Base-by-base conservation (phyloP, 2,113 vertebrate genomes). In the Sturnira hondurensis region DNA sequence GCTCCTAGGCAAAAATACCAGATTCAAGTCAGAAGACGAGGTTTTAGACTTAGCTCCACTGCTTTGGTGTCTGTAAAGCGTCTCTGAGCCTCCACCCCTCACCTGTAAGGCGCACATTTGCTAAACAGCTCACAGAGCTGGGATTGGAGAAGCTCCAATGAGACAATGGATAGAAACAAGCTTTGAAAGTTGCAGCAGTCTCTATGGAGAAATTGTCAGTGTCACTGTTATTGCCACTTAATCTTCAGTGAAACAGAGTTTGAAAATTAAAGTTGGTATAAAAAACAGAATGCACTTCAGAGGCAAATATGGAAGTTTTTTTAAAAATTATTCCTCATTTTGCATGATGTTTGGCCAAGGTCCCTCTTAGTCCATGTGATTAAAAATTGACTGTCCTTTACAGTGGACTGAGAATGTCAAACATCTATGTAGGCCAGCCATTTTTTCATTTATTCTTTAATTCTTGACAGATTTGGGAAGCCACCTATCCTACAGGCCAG, bases 221-320 rank as follows among this genome's bases (percentile, higher is more conserved):
- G 84, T 76, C 84, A 63, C n/a, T 63, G 58, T 67, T 24, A 19
- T 93, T 54, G 36, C 31, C 50, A 61, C 22, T 82, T 84, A 45
- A 76, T 85, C 28, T 56, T 95, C 17, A 88, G 63, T 50, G 65
- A 91, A 91, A 67, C 54, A 52, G n/a, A 91, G 10, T 70, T 85
- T 28, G 4, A 88, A 81, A 81, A 16, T 84, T 85, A 78, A 83
- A 74, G 41, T 67, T 58, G 77, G 50, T 67, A 5, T 24, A 43
- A 38, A 68, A 61, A 68, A 38, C 16, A 81, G 31, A 80, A 47
- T 67, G 12, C 5, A 71, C 22, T 83, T 87, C 24, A 89, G 81
- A 86, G 50, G 13, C 20, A 89, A 83, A 33, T 58, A 24, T 38
- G 67, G 54, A 58, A 61, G 13, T 82, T 63, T 17, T 56, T 63